Evolutionary conservation across 53 echinoderm and acorn worm genomes (phyloP), one percentile per base, ranked within the genome.

Genomic region (Astropecten irregularis): DNA sequence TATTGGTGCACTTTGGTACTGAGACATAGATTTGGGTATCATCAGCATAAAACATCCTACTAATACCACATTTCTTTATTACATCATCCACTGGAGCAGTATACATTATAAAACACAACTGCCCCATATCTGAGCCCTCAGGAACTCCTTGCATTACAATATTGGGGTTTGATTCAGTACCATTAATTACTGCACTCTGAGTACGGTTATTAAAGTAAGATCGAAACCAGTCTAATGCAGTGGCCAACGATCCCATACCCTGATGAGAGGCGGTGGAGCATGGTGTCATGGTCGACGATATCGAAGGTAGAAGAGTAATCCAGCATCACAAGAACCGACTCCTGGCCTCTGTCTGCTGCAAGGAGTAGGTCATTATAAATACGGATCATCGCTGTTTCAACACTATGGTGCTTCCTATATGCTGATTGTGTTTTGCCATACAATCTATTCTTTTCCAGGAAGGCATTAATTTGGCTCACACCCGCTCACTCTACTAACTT

Each of bases 271-370:
- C 76, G 44, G 10, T 86, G 42, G 2, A 86, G 30, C 37, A 86
- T 9, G 18, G 21, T 76, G 4, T 25, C 30, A 34, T 86, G 86
- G 27, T 86, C 66, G 25, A 76, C 76, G 33, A 66, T 77, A 16
- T 76, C 77, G 39, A 86, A 86, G 0, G 86, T 76, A 31, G 86
- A 23, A 4, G 76, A 86, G 39, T 47, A 86, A 32, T 86, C 76
- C 1, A 76, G 36, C 16, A 77, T 4, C 3, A 87, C 76, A 14
- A 87, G 14, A 31, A 87, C 22, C 7, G 79, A 77, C 44, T 87
- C 87, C 25, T 66, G 56, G 18, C 87, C 77, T 25, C 56, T 68
- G 58, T 76, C 60, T 23, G 49, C 15, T 4, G 82, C 82, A 27
- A 82, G 49, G 2, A 82, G 66, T 16, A 82, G 48, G 47, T 65